Base-by-base conservation (phyloP, 2,797 vertebrate genomes). In the Lateolabrax maculatus region DNA sequence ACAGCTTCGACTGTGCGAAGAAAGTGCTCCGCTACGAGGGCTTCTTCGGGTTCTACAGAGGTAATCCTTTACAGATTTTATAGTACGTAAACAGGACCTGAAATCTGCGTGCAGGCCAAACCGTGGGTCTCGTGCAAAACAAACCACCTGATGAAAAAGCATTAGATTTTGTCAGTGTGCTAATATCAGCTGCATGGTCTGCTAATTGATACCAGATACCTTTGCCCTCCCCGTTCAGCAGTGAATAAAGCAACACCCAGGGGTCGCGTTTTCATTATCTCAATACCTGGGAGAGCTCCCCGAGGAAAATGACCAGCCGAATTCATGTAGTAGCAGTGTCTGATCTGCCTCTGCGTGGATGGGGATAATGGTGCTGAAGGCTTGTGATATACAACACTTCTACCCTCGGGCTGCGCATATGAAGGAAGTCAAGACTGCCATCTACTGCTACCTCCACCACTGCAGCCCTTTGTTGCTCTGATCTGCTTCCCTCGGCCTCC, bases 1-100 rank as follows among this genome's bases (percentile, higher is more conserved):
- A 95, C 95, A 99, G 98, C 92, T 99, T 98, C 43, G 97, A 99
- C 93, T 99, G 98, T 79, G 97, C 97, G 51, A 99, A 97, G 95
- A 98, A 98, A 84, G 97, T 99, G 82, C 94, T 99, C 63, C 96
- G 97, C 73, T 98, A 97, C 44, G 97, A 99, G 92, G 97, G 97
- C 81, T 92, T 98, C 94, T 97, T 97, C 75, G 98, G 97, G 70
- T 97, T 99, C 87, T 99, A 99, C 92, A 95, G 97, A 96, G 97
- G 98, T 99, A 95, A 81, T 44, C 39, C 43, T 25, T 70, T 13
- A 3, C 68, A 49, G 72, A 9, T 71, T 77, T 25, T 19, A 10
- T 19, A 34, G 73, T 13, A 19, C 5, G 10, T 48, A 23, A 37
- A 46, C 27, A 52, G 15, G 36, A 49, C 12, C 49, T 49, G 31